phyloP scores from a whole-genome alignment of 35 echinoderm and acorn worm species.

The Strongylocentrotus purpuratus region DNA sequence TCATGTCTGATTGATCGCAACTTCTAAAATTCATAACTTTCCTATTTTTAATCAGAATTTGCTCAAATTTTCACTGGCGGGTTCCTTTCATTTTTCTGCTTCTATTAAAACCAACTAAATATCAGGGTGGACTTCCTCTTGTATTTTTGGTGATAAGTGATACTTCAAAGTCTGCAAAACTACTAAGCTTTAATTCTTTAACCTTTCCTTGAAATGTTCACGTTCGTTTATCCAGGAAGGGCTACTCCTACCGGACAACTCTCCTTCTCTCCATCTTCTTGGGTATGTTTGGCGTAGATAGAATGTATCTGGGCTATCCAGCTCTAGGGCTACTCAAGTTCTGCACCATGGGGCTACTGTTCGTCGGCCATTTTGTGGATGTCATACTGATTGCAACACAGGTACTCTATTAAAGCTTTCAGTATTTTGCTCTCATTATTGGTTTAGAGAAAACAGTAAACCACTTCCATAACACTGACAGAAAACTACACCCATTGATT shows the following conservation, averaged over 20 bases:
- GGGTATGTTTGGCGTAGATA: conserved; percentile 90
- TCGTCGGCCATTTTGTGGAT: conserved; percentile 94
- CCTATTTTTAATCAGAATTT: too few relatives aligned
- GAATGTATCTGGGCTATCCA: conserved; percentile 90
- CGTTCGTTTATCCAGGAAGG: conserved; percentile 56
- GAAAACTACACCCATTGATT: too few relatives aligned
- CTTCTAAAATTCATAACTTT: too few relatives aligned
- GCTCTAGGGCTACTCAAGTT: conserved; percentile 92
- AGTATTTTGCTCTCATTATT: too few relatives aligned
- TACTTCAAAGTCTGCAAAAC: neutral
- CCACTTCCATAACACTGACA: too few relatives aligned
- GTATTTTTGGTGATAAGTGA: too few relatives aligned
- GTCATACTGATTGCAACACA: conserved; percentile 95
- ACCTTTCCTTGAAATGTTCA: neutral
- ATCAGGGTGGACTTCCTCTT: too few relatives aligned
- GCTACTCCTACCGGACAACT: conserved; percentile 77
- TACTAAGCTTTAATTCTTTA: neutral
- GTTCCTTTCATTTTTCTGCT: too few relatives aligned
- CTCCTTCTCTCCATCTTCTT: conserved; percentile 92
- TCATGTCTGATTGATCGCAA: too few relatives aligned
- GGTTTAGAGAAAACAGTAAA: too few relatives aligned
- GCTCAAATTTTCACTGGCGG: too few relatives aligned
- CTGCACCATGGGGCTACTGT: conserved; percentile 91
- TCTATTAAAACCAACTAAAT: too few relatives aligned
- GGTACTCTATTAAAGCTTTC: conserved; percentile 51